Base-by-base conservation (phyloP, 2,888 invertebrate species). In the Cantharis nigra region DNA sequence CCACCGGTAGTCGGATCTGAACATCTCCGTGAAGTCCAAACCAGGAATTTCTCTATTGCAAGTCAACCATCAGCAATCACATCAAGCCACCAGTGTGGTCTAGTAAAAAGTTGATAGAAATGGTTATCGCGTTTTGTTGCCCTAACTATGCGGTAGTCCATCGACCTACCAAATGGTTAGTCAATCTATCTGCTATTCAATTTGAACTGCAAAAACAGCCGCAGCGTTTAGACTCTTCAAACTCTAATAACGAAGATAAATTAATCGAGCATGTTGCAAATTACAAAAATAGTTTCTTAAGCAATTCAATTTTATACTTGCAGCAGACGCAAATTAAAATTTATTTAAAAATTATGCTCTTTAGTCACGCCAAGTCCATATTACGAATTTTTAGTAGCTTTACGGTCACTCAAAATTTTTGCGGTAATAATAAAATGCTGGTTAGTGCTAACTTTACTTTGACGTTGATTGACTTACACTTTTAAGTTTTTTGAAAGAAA, bases 281-380 rank as follows among this genome's bases (percentile, higher is more conserved):
- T 49, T 49, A 49, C 49, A 7, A 49, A 49, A 49, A 49, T 49
- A 49, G n/a, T 49, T 49, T 49, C 49, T 7, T 49, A n/a, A 49
- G 49, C 49, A 49, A 5, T n/a, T 49, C 49, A 63, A 64, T 73
- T 73, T 69, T 26, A 62, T 49, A 69, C 67, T 70, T 65, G 65
- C 26, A 71, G 49, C 75, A 75, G 75, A 71, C 75, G 71, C 71
- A 65, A 75, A 75, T 71, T 70, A 65, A 71, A 75, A 75, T 71
- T 75, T 71, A 71, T 67, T 71, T 70, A 65, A 71, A 75, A 75
- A 71, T 75, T 71, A 75, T 71, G 75, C 71, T 26, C 49, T 62
- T 75, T 71, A 18, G 71, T 75, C 75, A 75, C 75, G 75, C 75
- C n/a, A 73, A 18, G 69, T 33, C 30, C 20, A 67, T 23, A 11